A percentile compares a stretch with the other conserved stretches of the same genome.
Evolutionary conservation across 2,113 vertebrate genomes (phyloP).

Genomic region (Cebus imitator): DNA sequence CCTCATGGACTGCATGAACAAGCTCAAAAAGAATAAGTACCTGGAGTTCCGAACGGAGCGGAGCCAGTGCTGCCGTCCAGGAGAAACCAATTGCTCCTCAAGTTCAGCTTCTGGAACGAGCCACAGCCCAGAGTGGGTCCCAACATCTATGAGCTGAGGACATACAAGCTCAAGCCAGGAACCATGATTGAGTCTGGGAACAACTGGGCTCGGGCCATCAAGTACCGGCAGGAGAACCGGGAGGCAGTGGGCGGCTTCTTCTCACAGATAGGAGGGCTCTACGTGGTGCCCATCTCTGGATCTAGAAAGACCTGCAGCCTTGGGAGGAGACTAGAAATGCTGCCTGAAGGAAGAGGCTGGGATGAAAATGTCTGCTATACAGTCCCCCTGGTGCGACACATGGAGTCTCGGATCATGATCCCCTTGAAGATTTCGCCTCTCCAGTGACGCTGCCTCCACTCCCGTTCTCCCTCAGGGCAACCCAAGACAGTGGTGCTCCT

Average conservation of each 20-base stretch:
- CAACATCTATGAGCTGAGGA: constrained; percentile 95
- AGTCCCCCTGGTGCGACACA: constrained; percentile 94
- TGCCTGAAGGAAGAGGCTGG: constrained; percentile 96
- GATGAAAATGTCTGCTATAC: constrained; percentile 94
- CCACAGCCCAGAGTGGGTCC: constrained; percentile 91
- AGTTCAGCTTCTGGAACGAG: constrained; percentile 99
- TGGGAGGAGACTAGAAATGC: constrained; percentile 93
- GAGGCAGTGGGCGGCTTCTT: constrained; percentile 97
- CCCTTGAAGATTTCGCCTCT: constrained; percentile 93
- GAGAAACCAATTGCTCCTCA: constrained; percentile 94
- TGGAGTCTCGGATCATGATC: constrained; percentile 98
- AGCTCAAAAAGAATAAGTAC: constrained; percentile 91
- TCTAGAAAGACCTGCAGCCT: constrained; percentile 93
- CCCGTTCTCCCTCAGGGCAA: constrained; percentile 4
- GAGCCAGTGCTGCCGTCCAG: constrained; percentile 94
- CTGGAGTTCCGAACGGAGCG: constrained; percentile 92
- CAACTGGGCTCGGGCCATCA: constrained; percentile 97
- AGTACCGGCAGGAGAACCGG: constrained; percentile 94
- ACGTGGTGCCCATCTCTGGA: constrained; percentile 98
- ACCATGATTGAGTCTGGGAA: constrained; percentile 99
- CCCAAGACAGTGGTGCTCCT: not conserved
- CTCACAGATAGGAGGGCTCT: constrained; percentile 96
- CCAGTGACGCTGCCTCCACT: constrained; percentile 84
- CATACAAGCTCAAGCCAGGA: constrained; percentile 95
- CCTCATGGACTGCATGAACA: constrained; percentile 92